Conservation (phyloP, 1,140 invertebrate genomes). For the Homarus americanus region DNA sequence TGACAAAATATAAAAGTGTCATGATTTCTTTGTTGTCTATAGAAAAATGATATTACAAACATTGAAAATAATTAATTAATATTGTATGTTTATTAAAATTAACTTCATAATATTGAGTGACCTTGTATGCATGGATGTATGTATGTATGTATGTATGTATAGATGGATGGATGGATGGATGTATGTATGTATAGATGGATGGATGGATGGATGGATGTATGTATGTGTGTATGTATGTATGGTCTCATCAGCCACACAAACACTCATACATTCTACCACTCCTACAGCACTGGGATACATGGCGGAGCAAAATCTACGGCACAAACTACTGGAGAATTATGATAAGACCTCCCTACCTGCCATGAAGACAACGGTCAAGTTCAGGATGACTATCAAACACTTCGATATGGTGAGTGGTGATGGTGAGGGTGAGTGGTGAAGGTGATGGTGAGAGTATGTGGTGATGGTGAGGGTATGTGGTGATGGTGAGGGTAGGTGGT, state of each 20-base stretch:
- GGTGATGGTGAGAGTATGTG: background rate
- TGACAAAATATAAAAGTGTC: no score
- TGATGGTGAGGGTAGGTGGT: background rate
- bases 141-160: background rate
- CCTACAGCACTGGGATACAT: background rate
- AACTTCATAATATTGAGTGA: no score
- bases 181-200: background rate
- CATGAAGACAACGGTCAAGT: constrained; percentile 19
- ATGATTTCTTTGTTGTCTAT: no score
- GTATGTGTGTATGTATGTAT: background rate
- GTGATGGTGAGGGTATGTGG: background rate
- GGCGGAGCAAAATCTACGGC: background rate
- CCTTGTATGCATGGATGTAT: background rate
- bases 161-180: background rate
- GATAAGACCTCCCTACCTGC: background rate
- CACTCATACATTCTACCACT: background rate
- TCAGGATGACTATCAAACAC: constrained; percentile 41
- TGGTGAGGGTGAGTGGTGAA: background rate
- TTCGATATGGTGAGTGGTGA: constrained; percentile 29
- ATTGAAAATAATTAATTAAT: no score
- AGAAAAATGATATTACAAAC: no score
- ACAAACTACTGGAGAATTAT: background rate
- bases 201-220: background rate
- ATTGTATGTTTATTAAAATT: no score
- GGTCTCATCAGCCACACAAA: background rate